Evolutionary conservation across 2,797 vertebrate genomes (phyloP), one percentile per base, ranked within the genome.

Genomic region (Myotis daubentonii): DNA sequence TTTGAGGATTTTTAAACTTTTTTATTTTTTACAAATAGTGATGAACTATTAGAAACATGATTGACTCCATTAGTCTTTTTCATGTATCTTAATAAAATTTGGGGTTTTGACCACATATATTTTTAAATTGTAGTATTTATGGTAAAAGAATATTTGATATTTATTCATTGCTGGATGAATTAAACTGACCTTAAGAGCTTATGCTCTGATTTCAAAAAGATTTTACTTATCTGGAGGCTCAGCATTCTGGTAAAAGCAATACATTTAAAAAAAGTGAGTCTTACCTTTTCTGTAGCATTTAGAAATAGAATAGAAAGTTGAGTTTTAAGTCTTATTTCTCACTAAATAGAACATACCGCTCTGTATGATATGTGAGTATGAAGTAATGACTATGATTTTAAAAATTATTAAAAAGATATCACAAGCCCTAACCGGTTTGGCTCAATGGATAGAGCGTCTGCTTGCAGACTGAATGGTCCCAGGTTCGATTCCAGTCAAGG

Each of bases 271-370:
- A 94, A 78, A 81, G 3, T 25, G n/a, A 89, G 53, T 41, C 65
- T 68, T 78, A 68, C 22, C 28, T 94, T 81, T 65, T 71, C 30
- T 81, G 53, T 72, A 62, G 23, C 60, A 62, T 91, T 93, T 92
- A 92, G 76, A 79, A 89, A 78, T 83, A 70, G 62, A 85, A 71
- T 6, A 12, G 44, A 78, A 86, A 89, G 76, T 84, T 83, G 30
- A 88, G 57, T 95, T 89, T 89, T 94, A 91, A 91, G 30, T 89
- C 28, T 72, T 86, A 41, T 72, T 91, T 90, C n/a, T 95, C 33
- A 84, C 66, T 55, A 74, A 93, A 36, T 65, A 89, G 53, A 87
- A 68, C n/a, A 85, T 0, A 60, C 94, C 5, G 85, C 33, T 79
- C 30, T 51, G 11, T 85, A 36, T 49, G 9, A 28, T 83, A 53